These are phyloP conservation scores for Notamacropus eugenii DNA, from an alignment of 2,797 vertebrate genomes.

Conservation along the genomic window DNA sequence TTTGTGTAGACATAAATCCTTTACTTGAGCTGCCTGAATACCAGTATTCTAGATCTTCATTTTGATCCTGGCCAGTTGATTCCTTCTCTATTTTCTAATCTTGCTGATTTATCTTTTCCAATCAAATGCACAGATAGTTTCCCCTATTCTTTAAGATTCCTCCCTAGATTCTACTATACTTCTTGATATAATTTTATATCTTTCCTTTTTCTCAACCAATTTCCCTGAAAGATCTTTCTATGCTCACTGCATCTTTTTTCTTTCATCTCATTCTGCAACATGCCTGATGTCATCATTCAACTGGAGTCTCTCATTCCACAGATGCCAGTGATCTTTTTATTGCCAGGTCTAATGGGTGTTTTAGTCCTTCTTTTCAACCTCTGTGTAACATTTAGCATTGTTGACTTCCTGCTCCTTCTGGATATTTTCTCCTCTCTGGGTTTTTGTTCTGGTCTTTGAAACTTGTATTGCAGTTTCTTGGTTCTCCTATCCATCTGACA, in stretches of 20 bases:
- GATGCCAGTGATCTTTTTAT: background rate
- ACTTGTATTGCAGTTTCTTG: background rate
- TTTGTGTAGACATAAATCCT: background rate
- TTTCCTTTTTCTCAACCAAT: background rate
- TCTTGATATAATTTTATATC: background rate
- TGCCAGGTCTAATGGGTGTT: background rate
- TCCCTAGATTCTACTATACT: background rate
- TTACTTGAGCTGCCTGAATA: background rate
- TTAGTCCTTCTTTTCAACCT: background rate
- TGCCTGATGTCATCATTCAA: background rate
- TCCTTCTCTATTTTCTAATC: background rate
- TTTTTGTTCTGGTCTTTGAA: background rate
- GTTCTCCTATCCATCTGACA: background rate
- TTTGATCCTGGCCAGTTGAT: background rate
- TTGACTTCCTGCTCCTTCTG: background rate
- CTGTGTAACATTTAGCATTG: background rate
- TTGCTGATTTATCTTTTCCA: background rate
- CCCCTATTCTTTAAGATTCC: background rate
- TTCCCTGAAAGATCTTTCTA: background rate
- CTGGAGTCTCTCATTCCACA: background rate
- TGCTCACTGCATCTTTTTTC: background rate
- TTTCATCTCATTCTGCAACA: background rate
- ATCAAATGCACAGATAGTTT: background rate
- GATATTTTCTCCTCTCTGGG: background rate
- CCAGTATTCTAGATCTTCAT: background rate